Conservation (phyloP, 2,888 invertebrate genomes). For the Melinaea menophilus region DNA sequence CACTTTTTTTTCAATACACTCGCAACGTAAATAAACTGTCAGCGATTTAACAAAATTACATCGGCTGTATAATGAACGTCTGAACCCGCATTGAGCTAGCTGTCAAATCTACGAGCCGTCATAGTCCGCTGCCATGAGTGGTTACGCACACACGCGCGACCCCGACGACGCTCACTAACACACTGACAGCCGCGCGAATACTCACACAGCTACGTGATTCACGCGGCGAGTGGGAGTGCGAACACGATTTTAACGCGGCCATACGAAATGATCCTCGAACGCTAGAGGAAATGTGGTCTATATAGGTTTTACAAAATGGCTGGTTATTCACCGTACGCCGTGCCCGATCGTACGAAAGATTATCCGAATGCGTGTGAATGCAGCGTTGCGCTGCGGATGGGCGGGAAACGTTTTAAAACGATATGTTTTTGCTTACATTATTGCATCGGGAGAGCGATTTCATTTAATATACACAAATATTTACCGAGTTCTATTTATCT, state of each 20-base stretch:
- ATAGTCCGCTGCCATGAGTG: conserved; percentile 78
- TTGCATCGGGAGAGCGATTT: conserved; percentile 47
- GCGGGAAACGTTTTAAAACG: conserved; percentile 62
- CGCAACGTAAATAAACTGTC: conserved; percentile 58
- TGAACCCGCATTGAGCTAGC: conserved; percentile 79
- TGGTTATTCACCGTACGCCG: conserved; percentile 58
- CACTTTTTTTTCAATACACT: conserved; percentile 39
- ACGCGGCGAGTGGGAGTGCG: conserved; percentile 75
- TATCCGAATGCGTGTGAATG: conserved; percentile 75
- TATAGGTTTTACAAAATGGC: conserved; percentile 71
- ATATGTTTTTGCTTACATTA: conserved; percentile 49
- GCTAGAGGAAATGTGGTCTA: conserved; percentile 63
- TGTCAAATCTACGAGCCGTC: conserved; percentile 80
- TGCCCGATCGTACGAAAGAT: conserved; percentile 73
- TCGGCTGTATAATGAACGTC: conserved; percentile 75
- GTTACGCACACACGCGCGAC: conserved; percentile 67
- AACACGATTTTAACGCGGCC: conserved; percentile 76
- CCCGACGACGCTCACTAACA: conserved; percentile 67
- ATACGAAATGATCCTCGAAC: conserved; percentile 73
- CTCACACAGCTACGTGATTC: conserved; percentile 63
- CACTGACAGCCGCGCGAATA: conserved; percentile 71
- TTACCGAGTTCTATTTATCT: not conserved
- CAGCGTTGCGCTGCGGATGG: conserved; percentile 62
- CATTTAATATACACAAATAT: conserved; percentile 36
- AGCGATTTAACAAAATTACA: conserved; percentile 70